Evolutionary conservation across 2,888 invertebrate species (phyloP), one percentile per base, ranked within the genome.

Genomic region (Notodonta ziczac): DNA sequence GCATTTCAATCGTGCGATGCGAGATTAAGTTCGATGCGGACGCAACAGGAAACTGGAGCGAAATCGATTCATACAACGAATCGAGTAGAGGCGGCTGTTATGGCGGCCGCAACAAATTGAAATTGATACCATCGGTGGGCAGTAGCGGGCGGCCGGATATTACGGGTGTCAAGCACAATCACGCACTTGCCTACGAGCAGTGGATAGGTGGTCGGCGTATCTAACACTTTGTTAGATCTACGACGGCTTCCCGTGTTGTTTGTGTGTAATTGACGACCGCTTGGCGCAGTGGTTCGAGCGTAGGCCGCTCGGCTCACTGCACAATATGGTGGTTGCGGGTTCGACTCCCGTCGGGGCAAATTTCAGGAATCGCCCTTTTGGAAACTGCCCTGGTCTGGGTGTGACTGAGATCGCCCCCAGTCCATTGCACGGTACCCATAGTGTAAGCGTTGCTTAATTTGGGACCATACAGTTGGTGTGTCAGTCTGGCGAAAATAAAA

Each of bases 111-210:
- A 90, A 91, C 92, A 93, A 93, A 92, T 93, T 92, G 93, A 92
- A 93, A 91, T 90, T 92, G 93, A 93, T 93, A 93, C 89, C 88
- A 91, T 92, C 91, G 87, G 87, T 89, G 88, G 91, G 86, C 87
- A 88, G 85, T 77, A 78, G 80, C 80, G 82, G 77, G 78, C 80
- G 80, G 78, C 90, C 92, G 93, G 93, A 93, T 92, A 93, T 93
- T 93, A 91, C 89, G 86, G 86, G 87, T 91, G 92, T 92, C 92
- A 89, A 83, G 86, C 89, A 84, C 87, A 90, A 91, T 91, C 92
- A 93, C 90, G 91, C 91, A 90, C 85, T 85, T 68, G 78, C 81
- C 78, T 76, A 66, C 79, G 68, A 80, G 75, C 69, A 65, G 69
- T 69, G 70, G 66, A 76, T 68, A 76, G 76, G 70, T 69, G 68